Percentiles rank a stretch among this genome's conserved stretches.
These are phyloP conservation scores for Takifugu rubripes DNA, from an alignment of 2,797 vertebrate genomes.

Conservation along the genomic window DNA sequence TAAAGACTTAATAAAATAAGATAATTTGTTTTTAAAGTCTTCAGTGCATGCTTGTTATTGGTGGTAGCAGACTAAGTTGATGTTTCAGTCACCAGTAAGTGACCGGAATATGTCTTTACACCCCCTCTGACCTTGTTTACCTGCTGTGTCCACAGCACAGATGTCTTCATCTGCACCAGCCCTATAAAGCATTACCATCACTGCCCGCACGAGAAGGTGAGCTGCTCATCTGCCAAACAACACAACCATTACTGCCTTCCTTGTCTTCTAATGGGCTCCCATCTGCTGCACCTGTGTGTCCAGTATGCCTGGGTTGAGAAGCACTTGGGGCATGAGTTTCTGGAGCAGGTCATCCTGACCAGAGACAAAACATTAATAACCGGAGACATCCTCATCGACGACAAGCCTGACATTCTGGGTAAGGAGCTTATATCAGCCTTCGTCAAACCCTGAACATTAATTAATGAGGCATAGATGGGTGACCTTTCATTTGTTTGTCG, in stretches of 20 bases:
- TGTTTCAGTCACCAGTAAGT: background rate
- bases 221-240: slow-evolving; percentile 19
- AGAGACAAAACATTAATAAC: slow-evolving; percentile 91
- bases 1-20: background rate
- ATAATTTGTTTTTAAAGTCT: background rate
- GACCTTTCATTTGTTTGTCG: background rate
- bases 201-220: slow-evolving; percentile 94
- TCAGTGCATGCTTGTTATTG: background rate
- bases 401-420: slow-evolving; percentile 91
- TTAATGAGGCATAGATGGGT: background rate
- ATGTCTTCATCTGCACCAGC: slow-evolving; percentile 96
- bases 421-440: slow-evolving; percentile 27
- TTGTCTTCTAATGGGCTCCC: slow-evolving; percentile 4
- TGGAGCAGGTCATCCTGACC: slow-evolving; percentile 90
- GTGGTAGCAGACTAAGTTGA: background rate
- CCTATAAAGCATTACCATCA: slow-evolving; percentile 87
- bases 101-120: slow-evolving; percentile 2
- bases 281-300: slow-evolving; percentile 20
- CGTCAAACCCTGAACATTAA: background rate
- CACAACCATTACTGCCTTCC: background rate
- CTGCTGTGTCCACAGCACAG: slow-evolving; percentile 78
- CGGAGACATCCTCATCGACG: slow-evolving; percentile 91
- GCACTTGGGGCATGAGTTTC: slow-evolving; percentile 86
- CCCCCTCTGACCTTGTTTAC: slow-evolving; percentile 13
- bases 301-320: slow-evolving; percentile 96